Percentiles rank a stretch among this genome's conserved stretches.
phyloP scores from a whole-genome alignment of 2,113 vertebrate genomes.

The Cyprinodon variegatus region DNA sequence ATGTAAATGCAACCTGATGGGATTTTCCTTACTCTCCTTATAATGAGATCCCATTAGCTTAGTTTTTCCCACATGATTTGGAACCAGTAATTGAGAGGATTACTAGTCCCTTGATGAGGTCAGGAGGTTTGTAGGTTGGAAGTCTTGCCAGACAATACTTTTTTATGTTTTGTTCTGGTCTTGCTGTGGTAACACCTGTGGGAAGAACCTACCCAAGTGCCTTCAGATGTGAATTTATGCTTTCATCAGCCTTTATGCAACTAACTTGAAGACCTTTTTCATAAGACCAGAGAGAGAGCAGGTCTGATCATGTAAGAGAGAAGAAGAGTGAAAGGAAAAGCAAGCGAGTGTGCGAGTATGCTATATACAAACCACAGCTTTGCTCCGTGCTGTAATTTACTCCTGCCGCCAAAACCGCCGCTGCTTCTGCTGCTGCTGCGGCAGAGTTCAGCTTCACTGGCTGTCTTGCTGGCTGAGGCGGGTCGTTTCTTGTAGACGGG shows the following conservation, averaged over 20 bases:
- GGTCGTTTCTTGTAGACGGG: constrained; percentile 59
- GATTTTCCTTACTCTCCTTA: constrained; percentile 50
- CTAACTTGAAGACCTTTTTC: constrained; percentile 21
- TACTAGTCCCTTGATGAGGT: constrained; percentile 58
- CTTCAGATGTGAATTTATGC: constrained; percentile 12
- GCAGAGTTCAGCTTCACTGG: constrained; percentile 56
- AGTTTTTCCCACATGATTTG: constrained; percentile 51
- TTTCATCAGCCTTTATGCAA: neutral
- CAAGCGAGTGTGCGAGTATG: constrained; percentile 60
- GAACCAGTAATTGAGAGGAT: constrained; percentile 55
- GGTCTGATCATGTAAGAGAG: constrained; percentile 27
- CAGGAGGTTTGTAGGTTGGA: constrained; percentile 51
- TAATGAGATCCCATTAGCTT: constrained; percentile 77
- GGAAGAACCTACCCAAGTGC: constrained; percentile 55
- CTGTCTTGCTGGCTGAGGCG: constrained; percentile 51
- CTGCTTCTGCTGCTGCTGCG: constrained; percentile 68
- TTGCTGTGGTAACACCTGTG: constrained; percentile 50
- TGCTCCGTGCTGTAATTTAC: constrained; percentile 82
- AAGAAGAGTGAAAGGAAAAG: constrained; percentile 60
- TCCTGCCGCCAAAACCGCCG: constrained; percentile 80
- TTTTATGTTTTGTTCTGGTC: neutral
- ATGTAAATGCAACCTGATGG: constrained; percentile 60
- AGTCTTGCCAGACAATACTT: constrained; percentile 36
- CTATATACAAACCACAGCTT: constrained; percentile 79
- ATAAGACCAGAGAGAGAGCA: constrained; percentile 8